These are phyloP conservation scores for Hypocryptadius cinnamomeus DNA, from an alignment of 2,113 vertebrate genomes.

Conservation along the genomic window DNA sequence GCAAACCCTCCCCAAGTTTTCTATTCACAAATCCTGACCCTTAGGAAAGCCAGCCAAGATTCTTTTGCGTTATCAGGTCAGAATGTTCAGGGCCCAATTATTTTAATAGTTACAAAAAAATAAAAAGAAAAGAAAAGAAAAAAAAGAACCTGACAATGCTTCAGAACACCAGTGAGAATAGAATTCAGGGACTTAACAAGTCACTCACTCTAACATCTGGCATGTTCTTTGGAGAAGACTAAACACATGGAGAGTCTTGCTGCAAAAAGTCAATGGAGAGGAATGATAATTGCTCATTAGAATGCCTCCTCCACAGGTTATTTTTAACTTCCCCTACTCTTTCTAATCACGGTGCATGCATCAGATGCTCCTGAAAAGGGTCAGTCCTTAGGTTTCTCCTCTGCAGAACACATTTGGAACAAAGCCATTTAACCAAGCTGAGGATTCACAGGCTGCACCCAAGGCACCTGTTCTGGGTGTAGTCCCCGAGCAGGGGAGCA, in stretches of 20 bases:
- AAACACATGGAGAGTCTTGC: slow-evolving; percentile 40
- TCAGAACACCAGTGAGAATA: slow-evolving; percentile 3
- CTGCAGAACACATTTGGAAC: not conserved
- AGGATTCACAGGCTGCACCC: not conserved
- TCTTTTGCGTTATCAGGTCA: slow-evolving; percentile 30
- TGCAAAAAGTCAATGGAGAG: slow-evolving; percentile 49
- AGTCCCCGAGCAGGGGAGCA: not conserved
- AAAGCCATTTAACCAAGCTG: not conserved
- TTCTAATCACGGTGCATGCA: slow-evolving; percentile 39
- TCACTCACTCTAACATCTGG: slow-evolving; percentile 51
- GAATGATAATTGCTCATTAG: slow-evolving; percentile 62
- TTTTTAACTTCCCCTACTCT: slow-evolving; percentile 44
- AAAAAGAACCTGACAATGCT: not conserved
- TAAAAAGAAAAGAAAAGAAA: not conserved
- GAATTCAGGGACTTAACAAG: slow-evolving; percentile 35
- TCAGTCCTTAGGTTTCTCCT: slow-evolving; percentile 34
- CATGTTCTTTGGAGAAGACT: slow-evolving; percentile 35
- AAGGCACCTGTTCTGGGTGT: not conserved
- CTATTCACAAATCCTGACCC: slow-evolving; percentile 36
- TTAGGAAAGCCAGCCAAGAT: slow-evolving; percentile 40
- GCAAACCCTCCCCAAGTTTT: slow-evolving; percentile 3
- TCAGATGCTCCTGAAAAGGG: slow-evolving; percentile 50
- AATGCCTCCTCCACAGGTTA: slow-evolving; percentile 48
- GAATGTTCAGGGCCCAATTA: slow-evolving; percentile 53
- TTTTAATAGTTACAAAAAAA: slow-evolving; percentile 43